Conservation (phyloP, 2,113 vertebrate species). For the Beaufortia kweichowensis region DNA sequence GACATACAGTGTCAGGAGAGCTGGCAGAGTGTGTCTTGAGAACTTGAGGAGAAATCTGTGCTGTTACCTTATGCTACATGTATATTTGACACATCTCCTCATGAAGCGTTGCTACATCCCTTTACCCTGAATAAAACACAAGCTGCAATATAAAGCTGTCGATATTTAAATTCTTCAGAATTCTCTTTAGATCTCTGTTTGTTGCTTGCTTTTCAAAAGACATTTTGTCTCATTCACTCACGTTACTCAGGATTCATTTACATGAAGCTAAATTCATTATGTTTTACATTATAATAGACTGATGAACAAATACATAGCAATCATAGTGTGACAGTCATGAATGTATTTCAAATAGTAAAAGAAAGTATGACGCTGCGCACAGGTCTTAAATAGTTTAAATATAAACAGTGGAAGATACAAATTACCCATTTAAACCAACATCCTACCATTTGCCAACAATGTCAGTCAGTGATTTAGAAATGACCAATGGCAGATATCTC, state of each 20-base stretch:
- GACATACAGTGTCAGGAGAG: slow-evolving; percentile 24
- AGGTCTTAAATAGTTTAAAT: no score
- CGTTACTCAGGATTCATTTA: background rate
- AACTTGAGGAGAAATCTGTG: background rate
- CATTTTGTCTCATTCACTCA: background rate
- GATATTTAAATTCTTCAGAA: background rate
- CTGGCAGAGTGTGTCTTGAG: slow-evolving; percentile 5
- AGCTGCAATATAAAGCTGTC: background rate
- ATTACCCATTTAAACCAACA: no score
- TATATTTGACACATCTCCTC: slow-evolving; percentile 19
- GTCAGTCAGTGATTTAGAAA: background rate
- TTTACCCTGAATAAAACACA: background rate
- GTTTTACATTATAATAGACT: no score
- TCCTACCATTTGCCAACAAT: no score
- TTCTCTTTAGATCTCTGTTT: slow-evolving; percentile 1
- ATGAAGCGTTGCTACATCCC: slow-evolving; percentile 5
- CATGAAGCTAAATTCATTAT: background rate
- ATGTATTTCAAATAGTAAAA: no score
- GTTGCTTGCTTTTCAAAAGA: background rate
- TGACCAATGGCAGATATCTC: background rate
- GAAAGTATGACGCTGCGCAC: no score
- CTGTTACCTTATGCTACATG: slow-evolving; percentile 21
- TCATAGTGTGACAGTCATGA: no score
- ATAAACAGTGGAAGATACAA: no score
- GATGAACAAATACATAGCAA: no score